phyloP scores from a whole-genome alignment of 2,113 vertebrate species.

The Corythornis madagascariensis region DNA sequence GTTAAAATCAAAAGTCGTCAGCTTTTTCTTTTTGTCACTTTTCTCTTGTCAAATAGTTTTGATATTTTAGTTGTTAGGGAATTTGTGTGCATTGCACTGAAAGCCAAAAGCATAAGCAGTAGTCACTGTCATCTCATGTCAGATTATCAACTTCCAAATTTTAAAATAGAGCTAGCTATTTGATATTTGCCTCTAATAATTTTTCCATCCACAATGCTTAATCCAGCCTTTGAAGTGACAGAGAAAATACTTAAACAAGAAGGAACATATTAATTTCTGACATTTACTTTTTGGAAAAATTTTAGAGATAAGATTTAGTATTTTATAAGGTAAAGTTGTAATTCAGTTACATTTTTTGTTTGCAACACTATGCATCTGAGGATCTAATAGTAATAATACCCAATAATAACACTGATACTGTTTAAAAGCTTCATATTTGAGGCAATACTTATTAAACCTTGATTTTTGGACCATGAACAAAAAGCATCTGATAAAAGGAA shows the following conservation, averaged over 20 bases:
- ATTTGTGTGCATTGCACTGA: background rate
- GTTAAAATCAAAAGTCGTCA: background rate
- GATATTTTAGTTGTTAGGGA: background rate
- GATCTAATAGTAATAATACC: background rate
- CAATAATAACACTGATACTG: background rate
- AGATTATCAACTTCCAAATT: background rate
- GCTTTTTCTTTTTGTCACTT: background rate
- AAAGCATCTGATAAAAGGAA: background rate
- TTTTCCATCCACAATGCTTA: background rate
- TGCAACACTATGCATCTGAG: background rate
- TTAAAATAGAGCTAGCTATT: background rate
- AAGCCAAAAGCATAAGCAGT: background rate
- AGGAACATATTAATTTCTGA: background rate
- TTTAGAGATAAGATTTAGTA: background rate
- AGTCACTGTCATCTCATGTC: background rate
- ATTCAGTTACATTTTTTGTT: background rate
- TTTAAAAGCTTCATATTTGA: background rate
- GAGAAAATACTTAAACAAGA: background rate
- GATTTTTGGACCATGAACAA: background rate
- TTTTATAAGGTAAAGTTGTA: background rate
- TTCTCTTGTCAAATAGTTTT: constrained; percentile 1
- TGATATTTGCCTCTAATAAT: background rate
- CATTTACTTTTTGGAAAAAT: background rate
- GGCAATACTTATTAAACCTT: background rate
- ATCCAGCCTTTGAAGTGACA: background rate